phyloP scores from a whole-genome alignment of 2,113 vertebrate genomes.

The Scophthalmus maximus region DNA sequence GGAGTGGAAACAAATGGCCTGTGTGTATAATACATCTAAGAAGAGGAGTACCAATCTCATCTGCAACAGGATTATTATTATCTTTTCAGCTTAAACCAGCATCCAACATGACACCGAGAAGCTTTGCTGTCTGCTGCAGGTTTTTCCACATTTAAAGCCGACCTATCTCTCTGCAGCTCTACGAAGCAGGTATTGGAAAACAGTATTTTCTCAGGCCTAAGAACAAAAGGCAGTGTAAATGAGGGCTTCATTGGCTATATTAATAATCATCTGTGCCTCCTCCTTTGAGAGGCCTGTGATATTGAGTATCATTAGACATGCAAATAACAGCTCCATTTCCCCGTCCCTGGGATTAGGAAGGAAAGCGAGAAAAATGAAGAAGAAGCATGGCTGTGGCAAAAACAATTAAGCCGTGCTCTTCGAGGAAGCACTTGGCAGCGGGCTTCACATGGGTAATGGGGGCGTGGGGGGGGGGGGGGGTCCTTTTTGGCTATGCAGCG shows the following conservation, averaged over 20 bases:
- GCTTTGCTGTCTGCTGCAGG: not conserved
- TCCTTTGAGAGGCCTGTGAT: slow-evolving; percentile 75
- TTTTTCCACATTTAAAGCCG: slow-evolving; percentile 34
- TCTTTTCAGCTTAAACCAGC: not conserved
- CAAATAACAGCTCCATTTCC: slow-evolving; percentile 82
- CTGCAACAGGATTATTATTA: slow-evolving; percentile 17
- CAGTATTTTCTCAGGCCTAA: slow-evolving; percentile 49
- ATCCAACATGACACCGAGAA: not conserved
- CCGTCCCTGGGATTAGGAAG: slow-evolving; percentile 74
- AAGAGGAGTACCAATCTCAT: slow-evolving; percentile 21
- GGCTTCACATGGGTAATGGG: slow-evolving; percentile 47
- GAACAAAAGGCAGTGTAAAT: slow-evolving; percentile 70
- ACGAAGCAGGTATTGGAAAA: slow-evolving; percentile 56
- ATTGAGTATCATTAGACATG: slow-evolving; percentile 82
- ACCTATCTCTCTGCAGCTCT: slow-evolving; percentile 29
- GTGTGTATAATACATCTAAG: slow-evolving; percentile 21
- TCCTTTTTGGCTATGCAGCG: slow-evolving; percentile 50
- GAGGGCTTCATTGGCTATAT: slow-evolving; percentile 66
- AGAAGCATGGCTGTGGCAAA: slow-evolving; percentile 75
- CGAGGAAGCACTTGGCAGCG: slow-evolving; percentile 70
- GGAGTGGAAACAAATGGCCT: not conserved
- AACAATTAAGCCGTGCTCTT: slow-evolving; percentile 82
- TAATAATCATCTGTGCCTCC: slow-evolving; percentile 76
- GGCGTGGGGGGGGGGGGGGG: slow-evolving; percentile 37
- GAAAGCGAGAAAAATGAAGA: slow-evolving; percentile 75